A percentile compares a stretch with the other conserved stretches of the same genome.
phyloP scores from a whole-genome alignment of 2,797 vertebrate species.

The Diplodus sargus region DNA sequence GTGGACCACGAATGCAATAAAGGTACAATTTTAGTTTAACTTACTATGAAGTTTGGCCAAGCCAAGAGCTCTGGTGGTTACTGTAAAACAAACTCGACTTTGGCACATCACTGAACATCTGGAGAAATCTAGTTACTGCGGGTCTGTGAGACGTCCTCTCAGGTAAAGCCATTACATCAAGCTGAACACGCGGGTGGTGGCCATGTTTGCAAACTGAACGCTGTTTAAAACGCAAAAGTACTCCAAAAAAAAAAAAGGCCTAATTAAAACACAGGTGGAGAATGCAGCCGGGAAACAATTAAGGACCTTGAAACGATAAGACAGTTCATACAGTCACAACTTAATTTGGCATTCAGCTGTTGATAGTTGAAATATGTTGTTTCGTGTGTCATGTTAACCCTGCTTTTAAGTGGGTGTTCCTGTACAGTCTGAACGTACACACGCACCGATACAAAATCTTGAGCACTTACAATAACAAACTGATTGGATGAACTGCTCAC shows the following conservation, averaged over 20 bases:
- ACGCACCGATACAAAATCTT: slow-evolving; percentile 44
- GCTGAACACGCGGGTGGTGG: slow-evolving; percentile 23
- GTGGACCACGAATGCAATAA: slow-evolving; percentile 46
- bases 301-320: slow-evolving; percentile 46
- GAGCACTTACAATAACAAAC: slow-evolving; percentile 50
- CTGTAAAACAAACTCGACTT: slow-evolving; percentile 62
- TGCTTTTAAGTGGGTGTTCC: slow-evolving; percentile 61
- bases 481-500: slow-evolving; percentile 36
- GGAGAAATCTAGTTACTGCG: slow-evolving; percentile 45
- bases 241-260: slow-evolving; percentile 5
- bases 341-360: slow-evolving; percentile 79
- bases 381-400: slow-evolving; percentile 52
- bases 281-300: slow-evolving; percentile 13
- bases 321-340: slow-evolving; percentile 45
- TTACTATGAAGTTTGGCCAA: slow-evolving; percentile 42
- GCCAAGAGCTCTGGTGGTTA: slow-evolving; percentile 45
- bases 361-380: slow-evolving; percentile 48
- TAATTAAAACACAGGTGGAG: slow-evolving; percentile 16
- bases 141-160: slow-evolving; percentile 33
- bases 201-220: slow-evolving; percentile 29
- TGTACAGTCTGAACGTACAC: slow-evolving; percentile 52
- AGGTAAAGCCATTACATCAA: slow-evolving; percentile 26
- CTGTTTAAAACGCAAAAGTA: slow-evolving; percentile 21
- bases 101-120: slow-evolving; percentile 78
- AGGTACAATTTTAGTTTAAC: slow-evolving; percentile 27